A percentile compares a stretch with the other conserved stretches of the same genome.
Conservation (phyloP, 2,888 invertebrate genomes). For the Chorisops tibialis region DNA sequence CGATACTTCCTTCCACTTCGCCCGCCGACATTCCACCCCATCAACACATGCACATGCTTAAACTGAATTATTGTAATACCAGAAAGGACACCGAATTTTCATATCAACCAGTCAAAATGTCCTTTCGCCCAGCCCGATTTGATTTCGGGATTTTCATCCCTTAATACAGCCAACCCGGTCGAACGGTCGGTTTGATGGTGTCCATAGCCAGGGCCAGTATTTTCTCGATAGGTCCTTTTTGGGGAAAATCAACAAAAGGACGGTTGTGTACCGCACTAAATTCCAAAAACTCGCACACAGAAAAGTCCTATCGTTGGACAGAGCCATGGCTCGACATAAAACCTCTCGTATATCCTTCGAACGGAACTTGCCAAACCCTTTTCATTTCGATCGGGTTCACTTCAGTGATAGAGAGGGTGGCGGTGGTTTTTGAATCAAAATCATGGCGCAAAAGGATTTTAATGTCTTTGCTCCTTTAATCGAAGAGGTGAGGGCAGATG, state of each 20-base stretch:
- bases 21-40: neutral
- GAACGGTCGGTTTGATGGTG: conserved; percentile 8
- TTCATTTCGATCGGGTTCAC: too few relatives aligned
- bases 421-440: conserved; percentile 26
- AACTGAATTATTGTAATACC: conserved; percentile 21
- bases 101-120: conserved; percentile 35
- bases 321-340: too few relatives aligned
- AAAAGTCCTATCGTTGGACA: too few relatives aligned
- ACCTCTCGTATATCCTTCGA: too few relatives aligned
- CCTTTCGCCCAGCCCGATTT: conserved; percentile 29
- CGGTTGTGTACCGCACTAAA: too few relatives aligned
- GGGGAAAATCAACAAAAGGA: too few relatives aligned
- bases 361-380: too few relatives aligned
- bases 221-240: conserved; percentile 15
- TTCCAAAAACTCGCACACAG: too few relatives aligned
- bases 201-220: neutral
- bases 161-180: conserved; percentile 18
- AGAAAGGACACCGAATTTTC: conserved; percentile 33
- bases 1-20: neutral
- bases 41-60: conserved; percentile 18
- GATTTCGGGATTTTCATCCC: conserved; percentile 12
- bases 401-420: neutral
- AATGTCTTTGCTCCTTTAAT: conserved; percentile 14
- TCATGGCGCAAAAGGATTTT: conserved; percentile 29
- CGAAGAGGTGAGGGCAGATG: conserved; percentile 5